phyloP scores from a whole-genome alignment of 2,113 vertebrate genomes.

The Calyptommatus sinebrachiatus region DNA sequence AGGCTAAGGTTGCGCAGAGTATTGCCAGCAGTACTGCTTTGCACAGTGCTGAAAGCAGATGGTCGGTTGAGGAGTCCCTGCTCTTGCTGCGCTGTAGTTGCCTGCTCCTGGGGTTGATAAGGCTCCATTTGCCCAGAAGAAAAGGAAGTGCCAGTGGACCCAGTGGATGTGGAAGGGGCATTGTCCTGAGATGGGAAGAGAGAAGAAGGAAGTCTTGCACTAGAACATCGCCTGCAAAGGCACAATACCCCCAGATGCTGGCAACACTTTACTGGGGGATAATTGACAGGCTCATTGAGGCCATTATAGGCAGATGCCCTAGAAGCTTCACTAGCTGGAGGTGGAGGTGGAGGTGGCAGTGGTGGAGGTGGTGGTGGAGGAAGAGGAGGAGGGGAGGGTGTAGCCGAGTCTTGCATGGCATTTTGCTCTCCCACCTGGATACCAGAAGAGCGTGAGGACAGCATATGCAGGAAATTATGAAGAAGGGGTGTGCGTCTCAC shows the following conservation, averaged over 20 bases:
- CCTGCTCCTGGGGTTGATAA: constrained; percentile 80
- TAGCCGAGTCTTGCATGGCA: constrained; percentile 78
- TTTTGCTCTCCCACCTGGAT: constrained; percentile 85
- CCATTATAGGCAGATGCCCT: constrained; percentile 84
- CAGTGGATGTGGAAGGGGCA: constrained; percentile 74
- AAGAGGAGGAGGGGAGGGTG: constrained; percentile 79
- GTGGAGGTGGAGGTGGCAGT: constrained; percentile 63
- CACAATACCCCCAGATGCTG: constrained; percentile 95
- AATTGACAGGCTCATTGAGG: constrained; percentile 81
- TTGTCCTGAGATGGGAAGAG: constrained; percentile 78
- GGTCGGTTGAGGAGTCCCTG: constrained; percentile 81
- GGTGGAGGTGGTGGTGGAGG: constrained; percentile 65
- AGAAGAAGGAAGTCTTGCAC: constrained; percentile 79
- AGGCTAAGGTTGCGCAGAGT: constrained; percentile 84
- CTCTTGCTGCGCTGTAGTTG: constrained; percentile 79
- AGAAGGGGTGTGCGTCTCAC: constrained; percentile 96
- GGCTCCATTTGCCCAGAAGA: constrained; percentile 92
- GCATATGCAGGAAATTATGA: constrained; percentile 98
- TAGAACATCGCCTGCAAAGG: constrained; percentile 91
- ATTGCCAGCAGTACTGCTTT: constrained; percentile 85
- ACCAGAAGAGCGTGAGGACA: constrained; percentile 92
- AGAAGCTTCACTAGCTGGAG: constrained; percentile 76
- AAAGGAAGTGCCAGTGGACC: constrained; percentile 84
- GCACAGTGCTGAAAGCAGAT: constrained; percentile 96
- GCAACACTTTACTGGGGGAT: constrained; percentile 87